Conservation (phyloP, 2,888 invertebrate genomes). For the Alcis repandata region DNA sequence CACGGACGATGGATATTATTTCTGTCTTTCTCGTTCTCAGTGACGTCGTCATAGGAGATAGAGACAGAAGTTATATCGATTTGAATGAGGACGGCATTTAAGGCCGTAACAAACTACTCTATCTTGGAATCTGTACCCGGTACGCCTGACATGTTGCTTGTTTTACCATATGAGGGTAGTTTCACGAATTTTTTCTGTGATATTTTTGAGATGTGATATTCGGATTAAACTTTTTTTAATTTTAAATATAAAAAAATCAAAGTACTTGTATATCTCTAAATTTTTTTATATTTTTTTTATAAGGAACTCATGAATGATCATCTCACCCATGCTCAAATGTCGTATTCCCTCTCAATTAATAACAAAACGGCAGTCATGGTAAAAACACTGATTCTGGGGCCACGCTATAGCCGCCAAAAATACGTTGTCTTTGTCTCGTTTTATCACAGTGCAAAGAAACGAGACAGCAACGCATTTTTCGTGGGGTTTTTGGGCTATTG, state of each 20-base stretch:
- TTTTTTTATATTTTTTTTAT: not conserved
- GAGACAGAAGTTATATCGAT: not conserved
- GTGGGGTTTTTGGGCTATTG: too few species aligned
- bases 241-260: not conserved
- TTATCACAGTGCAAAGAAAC: too few species aligned
- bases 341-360: not conserved
- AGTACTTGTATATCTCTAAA: not conserved
- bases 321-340: not conserved
- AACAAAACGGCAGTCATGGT: too few species aligned
- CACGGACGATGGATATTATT: not conserved
- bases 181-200: not conserved
- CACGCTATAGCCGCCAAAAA: too few species aligned
- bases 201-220: not conserved
- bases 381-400: too few species aligned
- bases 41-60: not conserved
- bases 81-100: not conserved
- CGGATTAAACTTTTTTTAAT: not conserved
- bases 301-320: not conserved
- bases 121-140: not conserved
- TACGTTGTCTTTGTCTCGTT: too few species aligned
- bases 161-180: not conserved
- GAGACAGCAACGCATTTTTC: too few species aligned
- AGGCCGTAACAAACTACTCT: not conserved
- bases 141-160: not conserved
- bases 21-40: constrained; percentile 5